Evolutionary conservation across 2,113 vertebrate species (phyloP).

Genomic region (Engystomops pustulosus): DNA sequence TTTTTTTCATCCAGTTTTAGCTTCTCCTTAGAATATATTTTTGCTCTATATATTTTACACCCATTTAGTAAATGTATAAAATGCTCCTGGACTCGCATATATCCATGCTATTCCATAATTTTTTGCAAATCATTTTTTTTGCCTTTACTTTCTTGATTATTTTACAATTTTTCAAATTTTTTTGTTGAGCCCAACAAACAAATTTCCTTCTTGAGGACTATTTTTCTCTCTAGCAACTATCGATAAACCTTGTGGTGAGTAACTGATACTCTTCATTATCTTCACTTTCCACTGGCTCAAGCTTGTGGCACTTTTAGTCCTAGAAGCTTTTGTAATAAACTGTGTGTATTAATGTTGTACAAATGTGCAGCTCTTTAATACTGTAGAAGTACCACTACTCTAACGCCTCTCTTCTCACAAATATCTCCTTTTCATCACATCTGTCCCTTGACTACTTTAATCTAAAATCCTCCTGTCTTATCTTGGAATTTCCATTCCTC

Average conservation of each 20-base stretch:
- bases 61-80: no score
- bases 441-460: conserved; percentile 31
- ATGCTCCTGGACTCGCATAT: no score
- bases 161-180: neutral
- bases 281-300: neutral
- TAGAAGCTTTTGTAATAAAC: neutral
- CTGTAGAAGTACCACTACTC: neutral
- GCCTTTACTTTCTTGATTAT: neutral
- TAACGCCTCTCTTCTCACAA: neutral
- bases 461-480: conserved; percentile 40
- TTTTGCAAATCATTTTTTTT: no score
- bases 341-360: neutral
- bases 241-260: neutral
- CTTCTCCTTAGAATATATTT: no score
- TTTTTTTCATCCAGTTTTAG: no score
- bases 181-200: neutral
- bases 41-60: no score
- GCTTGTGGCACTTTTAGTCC: neutral
- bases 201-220: neutral
- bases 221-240: neutral
- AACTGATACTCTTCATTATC: neutral
- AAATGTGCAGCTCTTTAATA: neutral
- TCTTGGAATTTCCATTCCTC: conserved; percentile 36
- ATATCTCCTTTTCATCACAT: conserved; percentile 26
- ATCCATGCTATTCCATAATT: no score